These are phyloP conservation scores for Drosophila robusta DNA, from an alignment of 2,888 invertebrate genomes.

Conservation along the genomic window DNA sequence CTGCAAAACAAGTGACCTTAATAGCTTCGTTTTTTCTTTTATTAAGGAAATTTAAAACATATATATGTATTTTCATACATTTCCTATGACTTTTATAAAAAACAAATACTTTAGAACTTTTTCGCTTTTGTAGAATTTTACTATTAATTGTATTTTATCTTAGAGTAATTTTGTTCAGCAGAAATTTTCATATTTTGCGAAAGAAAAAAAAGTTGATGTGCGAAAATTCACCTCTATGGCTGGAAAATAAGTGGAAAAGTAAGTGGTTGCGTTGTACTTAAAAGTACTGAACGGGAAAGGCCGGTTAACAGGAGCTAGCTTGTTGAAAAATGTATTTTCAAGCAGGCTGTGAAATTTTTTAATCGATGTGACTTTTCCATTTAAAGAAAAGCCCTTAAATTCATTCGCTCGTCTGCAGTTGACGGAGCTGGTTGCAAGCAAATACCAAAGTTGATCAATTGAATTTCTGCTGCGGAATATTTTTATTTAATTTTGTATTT, in stretches of 20 bases:
- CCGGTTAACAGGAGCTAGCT: not conserved
- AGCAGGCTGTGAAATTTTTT: constrained; percentile 5
- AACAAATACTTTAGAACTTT: too few species aligned
- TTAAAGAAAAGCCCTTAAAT: not conserved
- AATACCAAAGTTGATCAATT: not conserved
- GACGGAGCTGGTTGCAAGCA: not conserved
- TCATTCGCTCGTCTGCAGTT: constrained; percentile 2
- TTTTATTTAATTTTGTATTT: not conserved
- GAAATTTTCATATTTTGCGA: too few species aligned
- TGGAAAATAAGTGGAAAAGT: not conserved
- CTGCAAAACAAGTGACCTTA: not conserved
- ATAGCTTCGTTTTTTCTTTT: not conserved
- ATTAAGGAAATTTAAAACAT: too few species aligned
- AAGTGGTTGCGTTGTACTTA: not conserved
- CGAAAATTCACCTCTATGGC: too few species aligned
- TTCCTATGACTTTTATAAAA: too few species aligned
- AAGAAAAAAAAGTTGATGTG: too few species aligned
- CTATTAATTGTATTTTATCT: too few species aligned
- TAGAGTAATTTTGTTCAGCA: too few species aligned
- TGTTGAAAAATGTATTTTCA: not conserved
- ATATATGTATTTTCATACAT: too few species aligned
- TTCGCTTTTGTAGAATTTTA: too few species aligned
- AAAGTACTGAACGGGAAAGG: not conserved
- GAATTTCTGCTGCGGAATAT: too few species aligned
- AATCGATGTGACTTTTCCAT: not conserved